A percentile compares a stretch with the other conserved stretches of the same genome.
phyloP scores from a whole-genome alignment of 53 echinoderm and acorn worm species.

The Antedon mediterranea region DNA sequence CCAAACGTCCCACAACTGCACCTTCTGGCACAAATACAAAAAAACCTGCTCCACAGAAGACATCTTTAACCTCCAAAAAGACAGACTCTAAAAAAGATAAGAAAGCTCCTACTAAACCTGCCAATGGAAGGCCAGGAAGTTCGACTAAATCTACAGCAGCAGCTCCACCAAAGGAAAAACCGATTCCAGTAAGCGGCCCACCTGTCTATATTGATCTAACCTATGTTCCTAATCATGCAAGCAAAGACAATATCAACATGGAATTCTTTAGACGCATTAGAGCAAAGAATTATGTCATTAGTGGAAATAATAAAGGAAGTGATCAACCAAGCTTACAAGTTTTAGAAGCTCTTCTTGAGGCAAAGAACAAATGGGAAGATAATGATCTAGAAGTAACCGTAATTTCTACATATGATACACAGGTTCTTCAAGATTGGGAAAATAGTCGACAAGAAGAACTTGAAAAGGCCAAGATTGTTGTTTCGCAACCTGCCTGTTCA shows the following conservation, averaged over 20 bases:
- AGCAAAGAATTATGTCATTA: slow-evolving; percentile 89
- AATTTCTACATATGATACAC: slow-evolving; percentile 85
- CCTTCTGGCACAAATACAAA: slow-evolving; percentile 30
- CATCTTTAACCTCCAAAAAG: slow-evolving; percentile 1
- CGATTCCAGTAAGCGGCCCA: slow-evolving; percentile 82
- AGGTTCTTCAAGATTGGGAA: slow-evolving; percentile 71
- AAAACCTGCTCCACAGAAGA: slow-evolving; percentile 41
- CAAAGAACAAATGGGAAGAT: slow-evolving; percentile 79
- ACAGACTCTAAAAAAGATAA: slow-evolving; percentile 39
- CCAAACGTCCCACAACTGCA: slow-evolving; percentile 60
- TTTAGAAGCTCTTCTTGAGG: slow-evolving; percentile 80
- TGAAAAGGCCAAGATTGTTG: slow-evolving; percentile 55
- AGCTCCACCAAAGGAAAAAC: slow-evolving; percentile 33
- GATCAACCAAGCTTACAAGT: slow-evolving; percentile 60
- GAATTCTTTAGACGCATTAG: slow-evolving; percentile 89
- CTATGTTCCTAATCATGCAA: slow-evolving; percentile 84
- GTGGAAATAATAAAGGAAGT: slow-evolving; percentile 64
- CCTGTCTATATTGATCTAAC: slow-evolving; percentile 75
- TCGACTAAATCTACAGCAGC: slow-evolving; percentile 20
- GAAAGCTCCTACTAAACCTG: slow-evolving; percentile 38
- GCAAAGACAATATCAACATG: slow-evolving; percentile 72
- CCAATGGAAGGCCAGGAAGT: slow-evolving; percentile 42
- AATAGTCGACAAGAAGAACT: slow-evolving; percentile 58
- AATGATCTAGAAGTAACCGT: slow-evolving; percentile 50
- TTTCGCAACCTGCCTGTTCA: slow-evolving; percentile 74